Conservation (phyloP, 2,888 invertebrate genomes). For the Colostygia pectinataria region DNA sequence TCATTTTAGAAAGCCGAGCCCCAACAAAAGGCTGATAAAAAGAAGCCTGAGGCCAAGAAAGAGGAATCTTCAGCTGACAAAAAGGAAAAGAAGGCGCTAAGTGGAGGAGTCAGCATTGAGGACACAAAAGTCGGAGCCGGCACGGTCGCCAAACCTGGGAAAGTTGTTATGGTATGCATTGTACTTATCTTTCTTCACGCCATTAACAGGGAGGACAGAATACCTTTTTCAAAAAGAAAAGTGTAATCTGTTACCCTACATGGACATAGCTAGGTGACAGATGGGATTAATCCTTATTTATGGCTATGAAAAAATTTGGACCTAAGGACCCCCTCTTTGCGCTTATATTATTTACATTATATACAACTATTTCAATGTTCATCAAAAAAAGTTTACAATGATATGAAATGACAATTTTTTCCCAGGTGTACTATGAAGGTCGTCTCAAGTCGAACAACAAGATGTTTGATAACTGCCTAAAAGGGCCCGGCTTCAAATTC, state of each 20-base stretch:
- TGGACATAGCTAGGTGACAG: too few relatives aligned
- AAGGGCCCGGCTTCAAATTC: constrained; percentile 94
- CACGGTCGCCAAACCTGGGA: constrained; percentile 89
- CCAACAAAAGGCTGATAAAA: constrained; percentile 35
- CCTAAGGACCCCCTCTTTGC: too few relatives aligned
- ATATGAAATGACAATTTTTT: too few relatives aligned
- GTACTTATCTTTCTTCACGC: too few relatives aligned
- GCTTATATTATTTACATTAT: too few relatives aligned
- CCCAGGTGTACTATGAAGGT: constrained; percentile 92
- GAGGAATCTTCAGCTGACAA: constrained; percentile 61
- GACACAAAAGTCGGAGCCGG: constrained; percentile 93
- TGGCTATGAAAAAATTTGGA: too few relatives aligned
- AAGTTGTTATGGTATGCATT: constrained; percentile 82
- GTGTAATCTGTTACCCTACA: too few relatives aligned
- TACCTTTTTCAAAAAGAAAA: too few relatives aligned
- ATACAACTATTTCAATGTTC: too few relatives aligned
- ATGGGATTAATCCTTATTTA: too few relatives aligned
- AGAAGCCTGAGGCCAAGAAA: constrained; percentile 48
- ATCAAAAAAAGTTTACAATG: too few relatives aligned
- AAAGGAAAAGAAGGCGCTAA: constrained; percentile 81
- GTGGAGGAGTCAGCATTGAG: constrained; percentile 91
- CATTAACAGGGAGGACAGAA: too few relatives aligned
- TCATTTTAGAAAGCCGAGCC: constrained; percentile 44
- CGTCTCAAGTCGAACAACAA: constrained; percentile 92
- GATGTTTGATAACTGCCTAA: constrained; percentile 89